phyloP scores from a whole-genome alignment of 2,113 vertebrate species.

The Hydrolagus affinis region DNA sequence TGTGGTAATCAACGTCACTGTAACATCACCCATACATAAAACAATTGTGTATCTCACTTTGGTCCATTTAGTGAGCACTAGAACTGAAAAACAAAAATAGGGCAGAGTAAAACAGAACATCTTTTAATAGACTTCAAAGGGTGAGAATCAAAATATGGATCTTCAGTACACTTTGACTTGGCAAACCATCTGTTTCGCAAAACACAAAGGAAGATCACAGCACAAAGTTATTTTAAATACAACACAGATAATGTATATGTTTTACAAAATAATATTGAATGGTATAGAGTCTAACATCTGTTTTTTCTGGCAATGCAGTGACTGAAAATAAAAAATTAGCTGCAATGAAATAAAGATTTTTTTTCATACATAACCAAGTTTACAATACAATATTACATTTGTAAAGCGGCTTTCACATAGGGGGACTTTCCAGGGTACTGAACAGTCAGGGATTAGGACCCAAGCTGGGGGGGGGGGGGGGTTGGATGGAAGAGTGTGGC shows the following conservation, averaged over 20 bases:
- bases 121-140: neutral
- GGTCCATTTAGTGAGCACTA: neutral
- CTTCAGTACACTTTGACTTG: neutral
- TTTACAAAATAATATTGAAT: neutral
- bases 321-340: no score
- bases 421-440: no score
- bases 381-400: no score
- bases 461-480: no score
- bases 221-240: neutral
- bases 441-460: no score
- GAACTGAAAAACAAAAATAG: neutral
- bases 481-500: no score
- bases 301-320: no score
- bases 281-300: no score
- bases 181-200: neutral
- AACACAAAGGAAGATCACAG: slow-evolving; percentile 16
- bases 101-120: neutral
- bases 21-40: no score
- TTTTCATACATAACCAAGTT: no score
- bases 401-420: no score
- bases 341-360: no score
- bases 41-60: neutral
- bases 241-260: neutral
- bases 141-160: neutral
- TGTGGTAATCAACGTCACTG: neutral